phyloP scores from a whole-genome alignment of 2,113 vertebrate species.

The Epinephelus cyanopodus region DNA sequence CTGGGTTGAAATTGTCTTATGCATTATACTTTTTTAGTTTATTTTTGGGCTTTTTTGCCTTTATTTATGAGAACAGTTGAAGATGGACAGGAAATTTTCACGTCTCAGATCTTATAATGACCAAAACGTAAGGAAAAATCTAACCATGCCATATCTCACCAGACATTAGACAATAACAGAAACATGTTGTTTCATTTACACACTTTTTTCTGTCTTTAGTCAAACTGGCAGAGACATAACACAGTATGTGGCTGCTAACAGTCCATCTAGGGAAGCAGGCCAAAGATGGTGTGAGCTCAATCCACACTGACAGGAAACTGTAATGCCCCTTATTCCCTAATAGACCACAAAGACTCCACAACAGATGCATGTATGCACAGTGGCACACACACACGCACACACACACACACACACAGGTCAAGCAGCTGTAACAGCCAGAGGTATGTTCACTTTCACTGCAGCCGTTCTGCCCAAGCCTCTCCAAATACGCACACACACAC shows the following conservation, averaged over 20 bases:
- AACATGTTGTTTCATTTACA: conserved; percentile 26
- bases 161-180: conserved; percentile 27
- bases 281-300: conserved; percentile 46
- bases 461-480: conserved; percentile 46
- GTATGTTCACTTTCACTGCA: conserved; percentile 61
- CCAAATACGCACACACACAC: conserved; percentile 22
- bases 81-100: not conserved
- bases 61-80: no score
- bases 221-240: conserved; percentile 41
- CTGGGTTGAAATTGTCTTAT: conserved; percentile 1
- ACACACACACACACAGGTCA: conserved; percentile 35
- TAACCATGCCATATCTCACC: not conserved
- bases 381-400: conserved; percentile 28
- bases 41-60: no score
- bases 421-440: conserved; percentile 59
- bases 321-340: conserved; percentile 29
- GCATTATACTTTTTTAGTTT: not conserved
- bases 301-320: conserved; percentile 41
- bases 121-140: not conserved
- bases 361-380: conserved; percentile 33
- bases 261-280: conserved; percentile 29
- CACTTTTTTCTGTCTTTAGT: conserved; percentile 25
- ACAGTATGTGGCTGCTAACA: conserved; percentile 36
- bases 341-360: conserved; percentile 8
- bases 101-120: conserved; percentile 4